Base-by-base conservation (phyloP, 2,797 vertebrate species). In the Okamejei kenojei region DNA sequence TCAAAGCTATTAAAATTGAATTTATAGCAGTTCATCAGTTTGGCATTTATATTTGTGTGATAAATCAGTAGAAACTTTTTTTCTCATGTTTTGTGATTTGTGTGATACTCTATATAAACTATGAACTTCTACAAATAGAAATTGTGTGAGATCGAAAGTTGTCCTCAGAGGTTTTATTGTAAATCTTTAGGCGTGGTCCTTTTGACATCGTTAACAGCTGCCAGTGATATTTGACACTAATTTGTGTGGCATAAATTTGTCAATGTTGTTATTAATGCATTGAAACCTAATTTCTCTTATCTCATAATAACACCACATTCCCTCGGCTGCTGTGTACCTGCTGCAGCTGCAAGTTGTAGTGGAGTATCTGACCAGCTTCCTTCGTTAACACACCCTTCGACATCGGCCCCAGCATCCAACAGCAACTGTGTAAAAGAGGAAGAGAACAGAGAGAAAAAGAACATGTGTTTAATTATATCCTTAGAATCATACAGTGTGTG, bases 301-400 rank as follows among this genome's bases (percentile, higher is more conserved):
- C 58, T 2, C 58, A 13, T 11, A 26, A n/a, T 61, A 86, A 7
- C 61, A 8, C 5, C n/a, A 13, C n/a, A 17, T 19, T 35, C 7
- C 2, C 61, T 32, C 10, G 4, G 58, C 7, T 19, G 29, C 58
- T 17, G 13, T 54, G 29, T 94, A 97, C 97, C 97, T 96, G 97
- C 97, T 9, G 97, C 96, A 1, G 97, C 95, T 5, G 97, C 97
- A 88, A 97, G 95, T 94, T 97, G 97, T 1, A 97, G 96, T 0
- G 97, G 97, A 0, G 97, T 97, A 95, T 97, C 97, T 0, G 96
- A 97, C 96, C 0, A 95, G 94, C 93, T 96, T 96, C 92, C 97
- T 96, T 95, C 96, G 96, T 95, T 96, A 94, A 54, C 65, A 93
- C 96, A 96, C 10, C 97, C 97, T 94, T 97, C 97, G 94, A 96